These are phyloP conservation scores for Mythimna impura DNA, from an alignment of 2,888 invertebrate genomes.

Conservation along the genomic window DNA sequence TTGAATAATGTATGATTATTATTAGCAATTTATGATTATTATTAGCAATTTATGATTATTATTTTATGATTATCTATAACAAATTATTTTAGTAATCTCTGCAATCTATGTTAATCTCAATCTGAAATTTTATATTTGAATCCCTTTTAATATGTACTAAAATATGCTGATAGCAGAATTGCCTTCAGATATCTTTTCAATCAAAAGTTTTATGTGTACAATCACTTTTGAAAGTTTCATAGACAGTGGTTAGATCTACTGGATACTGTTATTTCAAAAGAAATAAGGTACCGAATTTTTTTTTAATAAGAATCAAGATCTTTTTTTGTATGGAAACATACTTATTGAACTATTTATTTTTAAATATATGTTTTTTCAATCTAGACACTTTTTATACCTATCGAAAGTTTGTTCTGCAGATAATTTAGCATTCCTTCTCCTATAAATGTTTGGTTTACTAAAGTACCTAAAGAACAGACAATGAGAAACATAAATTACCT, in stretches of 20 bases:
- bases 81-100: not conserved
- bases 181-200: not conserved
- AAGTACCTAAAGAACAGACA: constrained; percentile 11
- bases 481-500: constrained; percentile 2
- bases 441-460: not conserved
- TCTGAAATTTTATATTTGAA: constrained; percentile 1
- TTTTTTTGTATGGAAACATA: not conserved
- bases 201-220: not conserved
- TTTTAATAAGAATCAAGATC: not conserved
- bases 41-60: not conserved
- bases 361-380: not conserved
- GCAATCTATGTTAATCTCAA: not conserved
- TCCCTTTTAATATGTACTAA: not conserved
- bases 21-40: not conserved
- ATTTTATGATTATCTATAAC: not conserved
- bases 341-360: not conserved
- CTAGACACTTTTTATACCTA: not conserved
- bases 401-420: not conserved
- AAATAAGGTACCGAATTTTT: not conserved
- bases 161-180: not conserved
- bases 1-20: constrained; percentile 2
- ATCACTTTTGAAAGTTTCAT: not conserved
- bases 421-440: not conserved
- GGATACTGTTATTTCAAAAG: not conserved
- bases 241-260: not conserved